Evolutionary conservation across 1,140 invertebrate genomes (phyloP), one percentile per base, ranked within the genome.

Genomic region (Drosophila pectinifera): DNA sequence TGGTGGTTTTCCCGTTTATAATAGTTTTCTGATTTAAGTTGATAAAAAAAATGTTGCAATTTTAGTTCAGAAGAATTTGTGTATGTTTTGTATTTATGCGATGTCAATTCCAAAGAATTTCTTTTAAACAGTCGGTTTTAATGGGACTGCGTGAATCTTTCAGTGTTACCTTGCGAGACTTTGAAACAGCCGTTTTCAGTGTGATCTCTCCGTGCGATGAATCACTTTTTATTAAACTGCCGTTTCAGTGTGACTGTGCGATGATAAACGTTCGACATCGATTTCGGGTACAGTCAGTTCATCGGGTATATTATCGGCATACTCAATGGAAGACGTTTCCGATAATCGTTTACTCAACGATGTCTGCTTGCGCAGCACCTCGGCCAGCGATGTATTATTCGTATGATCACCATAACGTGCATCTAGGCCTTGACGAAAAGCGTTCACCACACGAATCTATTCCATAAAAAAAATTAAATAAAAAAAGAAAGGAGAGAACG

Each of bases 381-480:
- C 97, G 65, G 96, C 97, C 91, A 98, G 95, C 92, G 96, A 96
- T 85, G 96, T 95, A 94, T 96, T 95, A 94, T 96, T 97, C 92
- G 96, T 96, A 94, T 97, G 96, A 94, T 98, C 98, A 92, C 96
- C 96, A 92, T 97, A 97, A 92, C 97, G 96, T 93, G 97, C 95
- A 95, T 99, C 98, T 94, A 99, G 95, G 93, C 97, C 98, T 95
- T 98, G 98, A 93, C 98, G 97, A 95, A 99, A 99, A 94, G 98
- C 98, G 95, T 99, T 99, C 94, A 99, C 98, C 95, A 99, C 98
- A 95, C 98, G 97, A 93, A 99, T 99, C 98, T 98, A 96, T 43
- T 45, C 62, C 39, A 73, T 57, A 61, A 51, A 34, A 49, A 28
- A 3, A 36, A 22, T 55, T 24, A 51, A 69, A 46, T 68, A 80